Percentiles rank a stretch among this genome's conserved stretches.
These are phyloP conservation scores for Tanypteryx hageni DNA, from an alignment of 2,888 invertebrate species.

Conservation along the genomic window DNA sequence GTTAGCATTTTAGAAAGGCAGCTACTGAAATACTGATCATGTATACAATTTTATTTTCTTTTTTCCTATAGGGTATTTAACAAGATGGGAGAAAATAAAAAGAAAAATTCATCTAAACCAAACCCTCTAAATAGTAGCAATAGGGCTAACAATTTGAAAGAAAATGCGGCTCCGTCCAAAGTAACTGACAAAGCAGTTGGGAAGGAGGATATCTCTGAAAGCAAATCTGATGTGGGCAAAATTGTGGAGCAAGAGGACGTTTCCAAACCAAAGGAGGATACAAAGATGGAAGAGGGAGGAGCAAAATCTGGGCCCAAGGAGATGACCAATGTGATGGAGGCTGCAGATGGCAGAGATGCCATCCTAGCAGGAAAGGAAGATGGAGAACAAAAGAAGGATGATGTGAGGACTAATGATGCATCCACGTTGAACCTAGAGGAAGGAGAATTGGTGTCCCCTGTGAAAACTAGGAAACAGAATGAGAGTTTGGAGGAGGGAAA, in stretches of 20 bases:
- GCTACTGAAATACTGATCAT: neutral
- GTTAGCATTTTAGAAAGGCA: too few species aligned
- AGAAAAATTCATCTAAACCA: constrained; percentile 67
- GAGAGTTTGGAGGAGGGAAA: neutral
- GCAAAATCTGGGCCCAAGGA: constrained; percentile 41
- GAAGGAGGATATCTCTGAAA: constrained; percentile 69
- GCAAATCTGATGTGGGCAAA: constrained; percentile 69
- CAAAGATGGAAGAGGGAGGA: constrained; percentile 41
- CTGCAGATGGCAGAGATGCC: neutral
- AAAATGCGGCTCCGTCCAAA: constrained; percentile 65
- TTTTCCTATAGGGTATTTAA: neutral
- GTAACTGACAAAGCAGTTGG: neutral
- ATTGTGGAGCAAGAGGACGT: constrained; percentile 72
- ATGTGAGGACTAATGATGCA: neutral
- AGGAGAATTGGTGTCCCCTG: neutral
- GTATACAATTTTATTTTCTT: neutral
- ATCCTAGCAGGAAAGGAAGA: constrained; percentile 34
- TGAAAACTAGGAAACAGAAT: neutral
- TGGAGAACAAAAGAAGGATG: constrained; percentile 39
- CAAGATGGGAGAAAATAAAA: constrained; percentile 70
- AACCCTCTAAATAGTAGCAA: constrained; percentile 67
- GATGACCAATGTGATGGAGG: neutral
- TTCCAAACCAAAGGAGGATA: constrained; percentile 50
- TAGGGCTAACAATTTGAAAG: constrained; percentile 37
- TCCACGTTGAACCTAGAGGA: constrained; percentile 31